phyloP scores from a whole-genome alignment of 2,113 vertebrate genomes.

The Burhinus bistriatus region DNA sequence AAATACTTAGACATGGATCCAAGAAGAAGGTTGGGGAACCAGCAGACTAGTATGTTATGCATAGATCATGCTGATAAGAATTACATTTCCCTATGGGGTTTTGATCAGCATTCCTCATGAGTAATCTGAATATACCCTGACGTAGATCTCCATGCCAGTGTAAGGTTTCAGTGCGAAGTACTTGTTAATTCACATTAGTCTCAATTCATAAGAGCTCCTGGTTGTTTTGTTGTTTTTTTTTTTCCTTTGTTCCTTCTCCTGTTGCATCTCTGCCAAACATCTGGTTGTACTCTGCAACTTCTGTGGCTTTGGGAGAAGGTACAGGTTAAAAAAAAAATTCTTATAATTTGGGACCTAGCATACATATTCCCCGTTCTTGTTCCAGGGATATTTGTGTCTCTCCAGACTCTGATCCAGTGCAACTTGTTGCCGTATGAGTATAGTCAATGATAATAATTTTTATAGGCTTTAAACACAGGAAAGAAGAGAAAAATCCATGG shows the following conservation, averaged over 20 bases:
- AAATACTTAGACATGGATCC: accelerated
- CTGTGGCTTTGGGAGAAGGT: neutral
- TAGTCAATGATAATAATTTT: neutral
- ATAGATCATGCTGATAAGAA: neutral
- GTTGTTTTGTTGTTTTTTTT: neutral
- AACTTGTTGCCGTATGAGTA: neutral
- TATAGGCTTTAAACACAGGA: neutral
- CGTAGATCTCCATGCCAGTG: accelerated
- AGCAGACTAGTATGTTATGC: neutral
- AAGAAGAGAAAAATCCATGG: neutral
- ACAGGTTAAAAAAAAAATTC: neutral
- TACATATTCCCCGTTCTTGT: neutral
- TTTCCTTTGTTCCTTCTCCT: neutral
- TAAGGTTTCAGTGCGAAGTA: neutral
- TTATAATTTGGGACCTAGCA: neutral
- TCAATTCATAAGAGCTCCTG: neutral
- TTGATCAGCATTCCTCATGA: neutral
- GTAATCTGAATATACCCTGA: neutral
- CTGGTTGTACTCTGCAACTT: neutral
- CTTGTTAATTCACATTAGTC: neutral
- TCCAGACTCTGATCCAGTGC: neutral
- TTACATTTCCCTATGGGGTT: neutral
- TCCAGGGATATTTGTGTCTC: neutral
- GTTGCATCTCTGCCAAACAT: neutral
- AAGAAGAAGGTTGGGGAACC: neutral